Evolutionary conservation across 1,140 invertebrate species (phyloP), one percentile per base, ranked within the genome.

Genomic region (Fopius arisanus): DNA sequence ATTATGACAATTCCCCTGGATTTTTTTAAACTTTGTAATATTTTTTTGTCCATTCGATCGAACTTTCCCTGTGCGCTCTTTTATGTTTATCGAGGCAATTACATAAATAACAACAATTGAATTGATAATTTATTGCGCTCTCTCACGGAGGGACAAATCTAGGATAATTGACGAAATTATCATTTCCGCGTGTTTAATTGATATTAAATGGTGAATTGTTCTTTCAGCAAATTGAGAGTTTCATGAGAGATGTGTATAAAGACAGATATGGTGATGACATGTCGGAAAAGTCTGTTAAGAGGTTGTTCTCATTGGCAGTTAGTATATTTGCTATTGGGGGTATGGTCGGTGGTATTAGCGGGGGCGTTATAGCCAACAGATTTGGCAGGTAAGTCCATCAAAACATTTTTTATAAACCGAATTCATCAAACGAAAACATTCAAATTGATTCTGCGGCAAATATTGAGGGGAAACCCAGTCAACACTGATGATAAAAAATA

Each of bases 271-370:
- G 91, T 7, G 90, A 91, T 79, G 91, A 92, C 77, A 92, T 96
- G 74, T 90, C 90, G 23, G 92, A 93, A 48, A 92, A 92, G 51
- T 89, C 90, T 54, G 91, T 92, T 69, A 91, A 93, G 75, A 91
- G 92, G 75, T 86, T 97, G 28, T 98, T 96, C 89, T 95, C 96
- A 48, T 89, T 98, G 74, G 96, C 96, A 28, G 97, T 98, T 29
- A 94, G 96, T 78, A 96, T 98, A 87, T 98, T 98, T 86, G 96
- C 96, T 72, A 94, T 98, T 78, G 97, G 97, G 33, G 97, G 97
- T 65, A 98, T 98, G 96, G 89, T 98, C 74, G 97, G 97, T 70
- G 97, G 96, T 75, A 95, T 98, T 79, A 91, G 93, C 80, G 96
- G 96, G 29, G 96, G 96, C 67, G 94, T 93, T 88, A 92, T 98